phyloP scores from a whole-genome alignment of 2,888 invertebrate species.

The Macrophya alboannulata region DNA sequence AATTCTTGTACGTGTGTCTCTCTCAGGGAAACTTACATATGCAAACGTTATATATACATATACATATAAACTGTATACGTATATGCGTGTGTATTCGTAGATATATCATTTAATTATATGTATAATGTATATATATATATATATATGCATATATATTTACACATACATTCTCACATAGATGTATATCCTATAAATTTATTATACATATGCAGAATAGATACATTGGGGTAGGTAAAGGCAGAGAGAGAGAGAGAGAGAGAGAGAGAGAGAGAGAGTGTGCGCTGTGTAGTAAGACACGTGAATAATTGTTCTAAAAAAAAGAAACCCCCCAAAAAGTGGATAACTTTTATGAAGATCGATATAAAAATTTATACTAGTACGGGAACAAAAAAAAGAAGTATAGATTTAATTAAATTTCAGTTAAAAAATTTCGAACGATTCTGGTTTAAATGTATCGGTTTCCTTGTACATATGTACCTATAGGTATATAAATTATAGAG shows the following conservation, averaged over 20 bases:
- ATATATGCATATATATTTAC: too few relatives aligned
- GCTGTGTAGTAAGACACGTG: not conserved
- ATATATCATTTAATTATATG: too few relatives aligned
- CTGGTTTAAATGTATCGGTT: not conserved
- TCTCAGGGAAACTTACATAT: not conserved
- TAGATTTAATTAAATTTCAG: not conserved
- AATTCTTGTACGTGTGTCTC: constrained; percentile 7
- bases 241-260: too few relatives aligned
- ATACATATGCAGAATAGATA: not conserved
- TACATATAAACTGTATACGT: too few relatives aligned
- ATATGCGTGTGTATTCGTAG: too few relatives aligned
- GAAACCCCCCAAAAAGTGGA: not conserved
- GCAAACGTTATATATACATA: not conserved
- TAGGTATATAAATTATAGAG: not conserved
- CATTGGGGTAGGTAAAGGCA: not conserved
- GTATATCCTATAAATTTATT: not conserved
- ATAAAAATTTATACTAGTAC: not conserved
- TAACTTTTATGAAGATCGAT: not conserved
- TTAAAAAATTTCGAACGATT: not conserved
- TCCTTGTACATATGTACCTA: not conserved
- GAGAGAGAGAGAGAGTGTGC: not conserved
- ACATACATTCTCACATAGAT: too few relatives aligned
- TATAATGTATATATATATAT: too few relatives aligned
- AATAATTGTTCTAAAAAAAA: not conserved
- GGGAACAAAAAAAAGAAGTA: too few relatives aligned